Evolutionary conservation across 1,140 invertebrate species (phyloP), one percentile per base, ranked within the genome.

Genomic region (Drosophila rufa): DNA sequence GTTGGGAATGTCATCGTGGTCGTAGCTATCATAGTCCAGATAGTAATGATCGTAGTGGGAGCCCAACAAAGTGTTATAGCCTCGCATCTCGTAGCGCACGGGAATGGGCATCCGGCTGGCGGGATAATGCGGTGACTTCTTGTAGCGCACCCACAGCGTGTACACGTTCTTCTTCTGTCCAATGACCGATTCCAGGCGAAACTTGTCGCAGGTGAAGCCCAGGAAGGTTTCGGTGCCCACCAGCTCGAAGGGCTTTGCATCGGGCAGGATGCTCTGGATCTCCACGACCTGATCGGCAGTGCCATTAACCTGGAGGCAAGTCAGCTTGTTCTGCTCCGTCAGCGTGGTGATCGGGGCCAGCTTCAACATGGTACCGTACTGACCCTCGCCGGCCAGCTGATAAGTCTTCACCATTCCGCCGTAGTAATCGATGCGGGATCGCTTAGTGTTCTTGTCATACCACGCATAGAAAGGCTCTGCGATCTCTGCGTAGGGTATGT

Each of bases 41-140:
- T 97, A 97, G 91, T 99, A 99, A 93, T 98, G 98, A 93, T 99
- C 98, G 90, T 97, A 99, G 93, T 99, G 98, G 8, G 98, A 99
- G 1, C 98, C 98, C 1, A 99, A 94, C 1, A 99, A 94, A 0
- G 96, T 95, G 92, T 99, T 98, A 92, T 96, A 99, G 15, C 98
- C 98, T 84, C 95, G 95, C 98, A 99, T 99, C 93, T 98, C 97
- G 93, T 98, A 99, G 56, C 96, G 92, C 48, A 97, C 93, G 14
- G 97, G 96, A 73, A 95, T 94, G 30, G 94, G 93, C 86, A 93
- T 93, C 47, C 94, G 93, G 4, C 91, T 66, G 33, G 68, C 65
- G 8, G 93, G 93, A 76, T 91, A 75, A 57, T 85, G 75, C 5
- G 94, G 87, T 7, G 93, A 94, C 81, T 94, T 96, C 93, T 95